Conservation (phyloP, 92 coral and sea anemone genomes). For the Parazoanthus swiftii region DNA sequence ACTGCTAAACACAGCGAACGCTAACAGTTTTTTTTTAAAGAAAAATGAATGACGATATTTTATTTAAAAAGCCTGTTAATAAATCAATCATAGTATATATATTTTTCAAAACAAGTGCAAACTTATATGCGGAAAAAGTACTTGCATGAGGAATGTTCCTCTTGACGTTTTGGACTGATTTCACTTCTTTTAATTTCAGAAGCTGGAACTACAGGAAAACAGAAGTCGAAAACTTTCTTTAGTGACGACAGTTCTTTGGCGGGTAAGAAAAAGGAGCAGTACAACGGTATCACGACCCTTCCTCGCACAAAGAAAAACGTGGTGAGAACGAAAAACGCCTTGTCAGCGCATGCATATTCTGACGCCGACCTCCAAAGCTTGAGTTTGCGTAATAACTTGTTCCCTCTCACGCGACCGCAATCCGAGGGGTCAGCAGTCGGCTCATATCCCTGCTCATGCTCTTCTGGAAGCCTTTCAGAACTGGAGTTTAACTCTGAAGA, state of each 20-base stretch:
- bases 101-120: too few species aligned
- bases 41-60: too few species aligned
- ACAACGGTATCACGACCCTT: too few species aligned
- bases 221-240: not conserved
- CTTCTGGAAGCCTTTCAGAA: conserved; percentile 27
- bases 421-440: not conserved
- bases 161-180: not conserved
- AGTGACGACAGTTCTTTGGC: not conserved
- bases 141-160: not conserved
- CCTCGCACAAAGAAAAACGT: not conserved
- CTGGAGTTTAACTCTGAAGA: not conserved
- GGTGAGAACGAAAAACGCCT: not conserved
- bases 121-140: too few species aligned
- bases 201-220: not conserved
- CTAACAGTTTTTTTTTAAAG: too few species aligned
- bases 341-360: not conserved
- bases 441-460: not conserved
- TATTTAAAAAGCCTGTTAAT: too few species aligned
- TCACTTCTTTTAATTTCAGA: not conserved
- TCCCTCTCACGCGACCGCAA: not conserved
- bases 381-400: not conserved
- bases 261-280: not conserved
- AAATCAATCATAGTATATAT: too few species aligned
- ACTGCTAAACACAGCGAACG: too few species aligned
- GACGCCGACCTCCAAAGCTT: conserved; percentile 8